These are phyloP conservation scores for Gymnopithys bicolor DNA, from an alignment of 2,797 vertebrate species.

Conservation along the genomic window DNA sequence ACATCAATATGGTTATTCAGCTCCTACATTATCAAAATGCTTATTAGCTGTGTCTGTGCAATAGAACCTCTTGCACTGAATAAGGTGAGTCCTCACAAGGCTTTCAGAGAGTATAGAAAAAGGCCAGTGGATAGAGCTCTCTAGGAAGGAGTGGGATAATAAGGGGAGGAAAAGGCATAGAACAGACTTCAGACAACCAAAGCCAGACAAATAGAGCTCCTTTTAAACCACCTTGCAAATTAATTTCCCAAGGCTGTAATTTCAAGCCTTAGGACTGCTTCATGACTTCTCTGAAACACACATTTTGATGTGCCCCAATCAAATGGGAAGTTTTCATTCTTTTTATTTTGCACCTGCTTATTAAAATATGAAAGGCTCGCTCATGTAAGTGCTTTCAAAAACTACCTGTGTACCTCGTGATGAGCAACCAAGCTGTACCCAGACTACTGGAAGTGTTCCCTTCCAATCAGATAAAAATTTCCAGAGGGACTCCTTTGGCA, in stretches of 20 bases:
- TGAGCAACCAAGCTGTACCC: neutral
- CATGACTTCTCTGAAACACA: neutral
- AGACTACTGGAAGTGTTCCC: neutral
- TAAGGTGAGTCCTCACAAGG: neutral
- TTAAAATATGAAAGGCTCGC: conserved; percentile 52
- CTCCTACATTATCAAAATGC: neutral
- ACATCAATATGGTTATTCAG: neutral
- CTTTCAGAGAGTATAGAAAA: neutral
- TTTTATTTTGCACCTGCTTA: conserved; percentile 46
- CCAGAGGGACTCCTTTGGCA: neutral
- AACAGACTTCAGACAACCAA: neutral
- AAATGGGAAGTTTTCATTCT: neutral
- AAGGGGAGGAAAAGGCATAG: neutral
- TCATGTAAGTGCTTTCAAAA: neutral
- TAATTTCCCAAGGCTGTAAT: neutral
- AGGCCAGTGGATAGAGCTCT: neutral
- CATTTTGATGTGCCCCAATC: neutral
- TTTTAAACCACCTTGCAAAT: neutral
- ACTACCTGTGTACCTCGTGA: neutral
- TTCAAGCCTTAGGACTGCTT: neutral
- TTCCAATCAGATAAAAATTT: neutral
- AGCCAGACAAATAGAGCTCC: neutral
- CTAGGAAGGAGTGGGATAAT: neutral
- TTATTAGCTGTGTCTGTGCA: neutral
- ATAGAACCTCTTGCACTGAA: neutral